Conservation (phyloP, 2,888 invertebrate species). For the Ischnura elegans region DNA sequence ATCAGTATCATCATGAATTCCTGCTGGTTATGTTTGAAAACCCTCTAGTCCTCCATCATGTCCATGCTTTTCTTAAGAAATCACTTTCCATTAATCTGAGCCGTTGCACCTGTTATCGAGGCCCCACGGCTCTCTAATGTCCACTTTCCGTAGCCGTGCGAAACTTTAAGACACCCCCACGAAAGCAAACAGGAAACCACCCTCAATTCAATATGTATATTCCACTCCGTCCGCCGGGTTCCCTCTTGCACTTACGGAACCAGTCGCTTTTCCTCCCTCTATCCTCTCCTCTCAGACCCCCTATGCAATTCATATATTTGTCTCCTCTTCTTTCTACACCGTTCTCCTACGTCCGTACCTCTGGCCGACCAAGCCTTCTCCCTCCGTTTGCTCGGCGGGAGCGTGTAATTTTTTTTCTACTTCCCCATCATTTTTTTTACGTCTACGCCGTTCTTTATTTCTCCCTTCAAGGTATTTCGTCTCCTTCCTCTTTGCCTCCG, state of each 20-base stretch:
- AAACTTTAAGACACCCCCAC: slow-evolving; percentile 15
- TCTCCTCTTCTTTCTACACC: background rate
- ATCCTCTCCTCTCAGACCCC: background rate
- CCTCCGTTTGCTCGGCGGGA: slow-evolving; percentile 13
- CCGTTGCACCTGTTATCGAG: slow-evolving; percentile 59
- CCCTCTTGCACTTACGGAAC: background rate
- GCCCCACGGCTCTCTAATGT: slow-evolving; percentile 58
- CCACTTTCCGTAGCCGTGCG: slow-evolving; percentile 21
- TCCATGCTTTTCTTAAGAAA: slow-evolving; percentile 18
- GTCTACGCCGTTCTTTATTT: slow-evolving; percentile 36
- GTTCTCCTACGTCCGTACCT: background rate
- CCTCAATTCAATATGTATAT: slow-evolving; percentile 15
- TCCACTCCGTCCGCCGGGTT: background rate
- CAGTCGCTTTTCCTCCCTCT: background rate
- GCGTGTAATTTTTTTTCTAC: background rate
- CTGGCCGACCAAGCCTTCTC: slow-evolving; percentile 9
- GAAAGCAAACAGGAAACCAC: slow-evolving; percentile 33
- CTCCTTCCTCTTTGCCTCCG: background rate
- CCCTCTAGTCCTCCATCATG: background rate
- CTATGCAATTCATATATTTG: background rate
- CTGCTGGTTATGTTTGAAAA: background rate
- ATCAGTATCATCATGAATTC: background rate
- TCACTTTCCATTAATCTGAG: slow-evolving; percentile 61
- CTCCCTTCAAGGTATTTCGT: background rate
- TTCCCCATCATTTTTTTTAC: slow-evolving; percentile 42